Evolutionary conservation across 2,797 vertebrate genomes (phyloP), one percentile per base, ranked within the genome.

Genomic region (Manis javanica): DNA sequence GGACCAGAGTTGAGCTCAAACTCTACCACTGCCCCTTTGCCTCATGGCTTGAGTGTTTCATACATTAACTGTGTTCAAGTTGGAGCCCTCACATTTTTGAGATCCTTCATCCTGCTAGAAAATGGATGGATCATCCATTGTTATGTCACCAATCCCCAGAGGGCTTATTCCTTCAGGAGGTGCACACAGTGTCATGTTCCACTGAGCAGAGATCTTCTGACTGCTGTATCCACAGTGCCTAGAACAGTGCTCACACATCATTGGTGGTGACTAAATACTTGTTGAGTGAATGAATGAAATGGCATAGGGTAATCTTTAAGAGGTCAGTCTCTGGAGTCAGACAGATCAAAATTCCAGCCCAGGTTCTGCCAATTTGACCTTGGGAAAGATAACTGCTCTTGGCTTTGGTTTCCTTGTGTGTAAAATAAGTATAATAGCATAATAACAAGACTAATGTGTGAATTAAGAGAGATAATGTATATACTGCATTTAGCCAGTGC

Each of bases 281-380:
- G 13, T 75, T 91, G 59, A 86, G 39, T 90, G 46, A 96, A 63
- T 66, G 39, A 93, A 90, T 68, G 26, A 74, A 34, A 9, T 59
- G 31, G 63, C 53, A 69, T 18, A 75, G 74, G 31, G 4, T 68
- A 83, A 91, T 39, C 11, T 18, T 87, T 79, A 94, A 95, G 57
- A 71, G 37, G 29, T 81, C 81, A 92, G 84, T 91, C 72, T 96
- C 69, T 90, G n/a, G 87, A 78, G 78, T 96, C 57, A 82, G 49
- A 93, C 8, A 89, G 51, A 87, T 9, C 15, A 51, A 57, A 93
- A 87, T 90, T 93, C 21, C 13, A 92, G 53, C 14, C 77, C 46
- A 61, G 26, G 3, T 92, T 95, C 83, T 94, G 63, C n/a, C 37
- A 69, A 39, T 90, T 49, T 95, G 92, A 77, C 37, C 26, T 91